Percentiles rank a stretch among this genome's conserved stretches.
Evolutionary conservation across 2,888 invertebrate genomes (phyloP).

Genomic region (Rhingia campestris): DNA sequence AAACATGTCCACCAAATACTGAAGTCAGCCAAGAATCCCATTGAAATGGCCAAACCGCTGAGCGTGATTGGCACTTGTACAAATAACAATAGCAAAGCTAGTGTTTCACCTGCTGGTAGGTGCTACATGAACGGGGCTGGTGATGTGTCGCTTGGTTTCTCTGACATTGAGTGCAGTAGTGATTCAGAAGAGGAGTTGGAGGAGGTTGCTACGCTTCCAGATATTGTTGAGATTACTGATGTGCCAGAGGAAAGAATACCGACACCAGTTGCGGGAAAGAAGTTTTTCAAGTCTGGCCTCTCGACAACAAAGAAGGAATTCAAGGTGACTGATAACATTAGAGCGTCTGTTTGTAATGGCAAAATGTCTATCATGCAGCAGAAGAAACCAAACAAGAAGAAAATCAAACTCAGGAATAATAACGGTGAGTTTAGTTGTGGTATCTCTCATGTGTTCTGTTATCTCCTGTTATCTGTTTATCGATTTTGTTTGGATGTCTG

Average conservation of each 20-base stretch:
- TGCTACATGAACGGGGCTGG: conserved; percentile 56
- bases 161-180: conserved; percentile 48
- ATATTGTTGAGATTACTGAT: conserved; percentile 47
- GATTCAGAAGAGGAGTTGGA: conserved; percentile 67
- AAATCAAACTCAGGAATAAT: conserved; percentile 70
- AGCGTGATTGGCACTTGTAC: conserved; percentile 65
- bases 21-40: conserved; percentile 79
- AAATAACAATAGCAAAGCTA: conserved; percentile 26
- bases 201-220: conserved; percentile 71
- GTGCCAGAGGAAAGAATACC: conserved; percentile 31
- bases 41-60: conserved; percentile 80
- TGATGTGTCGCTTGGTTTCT: conserved; percentile 60
- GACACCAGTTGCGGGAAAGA: conserved; percentile 75
- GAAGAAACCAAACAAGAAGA: conserved; percentile 73
- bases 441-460: too few species aligned
- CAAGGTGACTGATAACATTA: conserved; percentile 79
- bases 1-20: conserved; percentile 79
- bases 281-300: conserved; percentile 80
- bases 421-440: conserved; percentile 49
- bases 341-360: conserved; percentile 79
- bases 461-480: too few species aligned
- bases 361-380: conserved; percentile 78
- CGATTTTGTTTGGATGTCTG: too few species aligned
- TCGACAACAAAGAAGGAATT: conserved; percentile 79
- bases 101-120: conserved; percentile 71